Conservation (phyloP, 2,888 invertebrate species). For the Geotrupes spiniger region DNA sequence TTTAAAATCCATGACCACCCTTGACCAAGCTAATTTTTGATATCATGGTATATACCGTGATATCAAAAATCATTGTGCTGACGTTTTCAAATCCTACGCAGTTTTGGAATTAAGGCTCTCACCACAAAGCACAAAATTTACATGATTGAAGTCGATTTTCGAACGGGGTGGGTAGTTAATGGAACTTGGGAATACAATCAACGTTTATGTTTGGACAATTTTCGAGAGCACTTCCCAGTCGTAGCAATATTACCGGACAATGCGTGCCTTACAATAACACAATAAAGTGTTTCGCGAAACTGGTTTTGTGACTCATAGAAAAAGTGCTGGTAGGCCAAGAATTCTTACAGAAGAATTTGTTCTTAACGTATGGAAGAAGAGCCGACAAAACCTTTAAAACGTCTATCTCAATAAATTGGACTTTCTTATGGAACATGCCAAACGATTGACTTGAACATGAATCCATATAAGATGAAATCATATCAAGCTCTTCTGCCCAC, state of each 20-base stretch:
- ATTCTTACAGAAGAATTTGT: neutral
- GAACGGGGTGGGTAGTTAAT: conserved; percentile 4
- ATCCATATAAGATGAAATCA: neutral
- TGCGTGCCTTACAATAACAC: conserved; percentile 8
- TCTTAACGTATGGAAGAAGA: too few species aligned
- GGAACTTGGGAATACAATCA: conserved; percentile 4
- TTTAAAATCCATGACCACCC: too few species aligned
- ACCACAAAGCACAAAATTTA: conserved; percentile 5
- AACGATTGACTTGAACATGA: neutral
- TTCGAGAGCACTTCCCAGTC: too few species aligned
- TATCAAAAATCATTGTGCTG: too few species aligned
- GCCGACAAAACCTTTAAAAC: too few species aligned
- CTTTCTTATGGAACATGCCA: too few species aligned
- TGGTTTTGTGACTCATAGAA: conserved; percentile 8
- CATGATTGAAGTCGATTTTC: conserved; percentile 4
- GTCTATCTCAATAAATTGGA: neutral
- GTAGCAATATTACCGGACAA: too few species aligned
- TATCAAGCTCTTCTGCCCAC: too few species aligned
- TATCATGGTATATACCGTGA: too few species aligned
- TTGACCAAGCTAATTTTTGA: too few species aligned
- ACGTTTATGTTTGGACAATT: too few species aligned
- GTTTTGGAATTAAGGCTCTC: conserved; percentile 8
- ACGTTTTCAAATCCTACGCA: too few species aligned
- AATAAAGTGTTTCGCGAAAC: conserved; percentile 1
- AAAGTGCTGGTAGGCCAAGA: neutral